Conservation (phyloP, 2,113 vertebrate species). For the Calyptomena viridis region DNA sequence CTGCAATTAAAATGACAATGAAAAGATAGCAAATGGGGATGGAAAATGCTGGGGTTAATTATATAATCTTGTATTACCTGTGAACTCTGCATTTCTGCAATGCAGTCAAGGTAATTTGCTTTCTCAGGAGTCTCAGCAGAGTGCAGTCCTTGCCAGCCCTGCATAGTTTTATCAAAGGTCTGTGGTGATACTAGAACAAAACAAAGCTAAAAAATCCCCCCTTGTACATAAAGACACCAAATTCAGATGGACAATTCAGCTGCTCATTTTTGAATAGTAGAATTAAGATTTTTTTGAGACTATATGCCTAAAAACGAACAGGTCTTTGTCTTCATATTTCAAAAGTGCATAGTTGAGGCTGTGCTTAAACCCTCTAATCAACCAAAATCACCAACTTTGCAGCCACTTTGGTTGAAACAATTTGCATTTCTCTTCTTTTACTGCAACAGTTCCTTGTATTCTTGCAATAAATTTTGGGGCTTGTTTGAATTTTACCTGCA, state of each 20-base stretch:
- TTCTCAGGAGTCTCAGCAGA: constrained; percentile 41
- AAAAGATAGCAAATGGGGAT: not conserved
- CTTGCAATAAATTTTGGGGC: not conserved
- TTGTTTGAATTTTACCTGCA: not conserved
- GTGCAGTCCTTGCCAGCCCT: constrained; percentile 34
- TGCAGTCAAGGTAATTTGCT: constrained; percentile 62
- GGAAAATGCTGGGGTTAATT: constrained; percentile 16
- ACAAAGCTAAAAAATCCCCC: not conserved
- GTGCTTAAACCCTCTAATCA: not conserved
- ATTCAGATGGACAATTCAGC: not conserved
- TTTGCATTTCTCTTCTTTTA: not conserved
- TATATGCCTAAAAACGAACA: not conserved
- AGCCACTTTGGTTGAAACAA: not conserved
- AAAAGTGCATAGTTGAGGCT: not conserved
- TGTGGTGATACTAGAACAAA: not conserved
- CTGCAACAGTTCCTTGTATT: not conserved
- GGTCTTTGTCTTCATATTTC: not conserved
- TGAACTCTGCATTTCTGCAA: constrained; percentile 54
- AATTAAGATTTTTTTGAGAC: not conserved
- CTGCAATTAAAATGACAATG: not conserved
- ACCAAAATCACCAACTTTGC: not conserved
- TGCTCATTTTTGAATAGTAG: not conserved
- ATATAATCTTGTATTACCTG: constrained; percentile 5
- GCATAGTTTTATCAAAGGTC: not conserved
- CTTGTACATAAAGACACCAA: not conserved